Conservation (phyloP, 2,888 invertebrate genomes). For the Choristoneura rosaceana region DNA sequence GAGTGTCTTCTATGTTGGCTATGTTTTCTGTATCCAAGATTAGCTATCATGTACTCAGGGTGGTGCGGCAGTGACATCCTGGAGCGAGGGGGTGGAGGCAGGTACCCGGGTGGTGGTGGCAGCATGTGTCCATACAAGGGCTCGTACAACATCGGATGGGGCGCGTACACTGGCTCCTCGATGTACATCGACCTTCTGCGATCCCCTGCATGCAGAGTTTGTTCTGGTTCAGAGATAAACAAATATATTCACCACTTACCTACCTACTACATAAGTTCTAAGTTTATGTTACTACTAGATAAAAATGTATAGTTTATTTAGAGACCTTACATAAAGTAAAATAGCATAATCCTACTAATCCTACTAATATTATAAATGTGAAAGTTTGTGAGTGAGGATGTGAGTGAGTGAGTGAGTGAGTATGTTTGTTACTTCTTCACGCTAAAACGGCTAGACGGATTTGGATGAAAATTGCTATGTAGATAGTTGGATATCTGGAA, state of each 20-base stretch:
- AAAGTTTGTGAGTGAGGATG: no score
- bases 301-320: no score
- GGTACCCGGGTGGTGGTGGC: constrained; percentile 66
- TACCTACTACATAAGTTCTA: no score
- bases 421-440: no score
- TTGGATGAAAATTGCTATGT: no score
- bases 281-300: no score
- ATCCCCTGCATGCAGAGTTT: constrained; percentile 61
- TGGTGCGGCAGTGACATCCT: constrained; percentile 74
- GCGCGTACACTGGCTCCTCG: constrained; percentile 73
- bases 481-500: no score
- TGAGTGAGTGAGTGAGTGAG: no score
- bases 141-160: constrained; percentile 75
- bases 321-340: no score
- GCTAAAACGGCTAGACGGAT: no score
- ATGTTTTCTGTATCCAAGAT: constrained; percentile 64
- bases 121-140: constrained; percentile 69
- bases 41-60: constrained; percentile 71
- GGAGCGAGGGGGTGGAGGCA: constrained; percentile 66
- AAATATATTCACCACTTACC: background rate
- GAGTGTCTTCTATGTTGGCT: constrained; percentile 73
- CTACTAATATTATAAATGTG: no score
- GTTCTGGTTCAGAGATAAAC: background rate
- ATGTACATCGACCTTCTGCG: constrained; percentile 75
- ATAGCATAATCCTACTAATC: no score